These are phyloP conservation scores for Ptychobarbus kaznakovi DNA, from an alignment of 2,797 vertebrate species.

Conservation along the genomic window DNA sequence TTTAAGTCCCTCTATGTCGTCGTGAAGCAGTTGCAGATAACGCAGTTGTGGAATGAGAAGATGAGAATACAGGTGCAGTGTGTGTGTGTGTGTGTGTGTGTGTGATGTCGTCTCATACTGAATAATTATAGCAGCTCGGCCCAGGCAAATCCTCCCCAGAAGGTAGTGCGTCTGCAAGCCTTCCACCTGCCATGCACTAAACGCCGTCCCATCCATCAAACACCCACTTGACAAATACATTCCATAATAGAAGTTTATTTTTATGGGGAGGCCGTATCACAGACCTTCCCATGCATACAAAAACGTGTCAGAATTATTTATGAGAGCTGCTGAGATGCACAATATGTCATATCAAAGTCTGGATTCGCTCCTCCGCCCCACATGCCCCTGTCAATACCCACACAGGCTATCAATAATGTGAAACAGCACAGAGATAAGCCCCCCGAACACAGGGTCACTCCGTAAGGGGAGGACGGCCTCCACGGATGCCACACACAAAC, in stretches of 20 bases:
- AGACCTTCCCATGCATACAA: constrained; percentile 99
- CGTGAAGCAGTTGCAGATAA: constrained; percentile 58
- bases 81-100: constrained; percentile 26
- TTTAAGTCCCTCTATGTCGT: constrained; percentile 56
- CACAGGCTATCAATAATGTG: constrained; percentile 97
- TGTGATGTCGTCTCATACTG: constrained; percentile 88
- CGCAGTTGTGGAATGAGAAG: constrained; percentile 55
- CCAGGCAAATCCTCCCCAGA: constrained; percentile 93
- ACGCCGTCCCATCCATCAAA: constrained; percentile 98
- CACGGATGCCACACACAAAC: constrained; percentile 70
- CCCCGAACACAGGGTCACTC: constrained; percentile 86
- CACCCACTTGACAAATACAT: constrained; percentile 99
- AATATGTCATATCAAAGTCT: constrained; percentile 99
- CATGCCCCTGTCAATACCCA: constrained; percentile 98
- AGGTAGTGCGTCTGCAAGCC: constrained; percentile 91
- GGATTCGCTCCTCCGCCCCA: constrained; percentile 90
- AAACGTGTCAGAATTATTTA: constrained; percentile 99
- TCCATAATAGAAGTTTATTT: constrained; percentile 99
- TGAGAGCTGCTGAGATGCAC: constrained; percentile 99
- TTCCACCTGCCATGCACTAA: constrained; percentile 99
- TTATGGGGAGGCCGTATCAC: constrained; percentile 99
- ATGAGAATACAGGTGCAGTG: constrained; percentile 61
- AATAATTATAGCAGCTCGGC: constrained; percentile 94
- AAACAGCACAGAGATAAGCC: constrained; percentile 90
- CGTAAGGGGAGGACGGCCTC: constrained; percentile 75